A percentile compares a stretch with the other conserved stretches of the same genome.
Evolutionary conservation across 1,140 invertebrate genomes (phyloP).

Genomic region (Phocides pigmalion): DNA sequence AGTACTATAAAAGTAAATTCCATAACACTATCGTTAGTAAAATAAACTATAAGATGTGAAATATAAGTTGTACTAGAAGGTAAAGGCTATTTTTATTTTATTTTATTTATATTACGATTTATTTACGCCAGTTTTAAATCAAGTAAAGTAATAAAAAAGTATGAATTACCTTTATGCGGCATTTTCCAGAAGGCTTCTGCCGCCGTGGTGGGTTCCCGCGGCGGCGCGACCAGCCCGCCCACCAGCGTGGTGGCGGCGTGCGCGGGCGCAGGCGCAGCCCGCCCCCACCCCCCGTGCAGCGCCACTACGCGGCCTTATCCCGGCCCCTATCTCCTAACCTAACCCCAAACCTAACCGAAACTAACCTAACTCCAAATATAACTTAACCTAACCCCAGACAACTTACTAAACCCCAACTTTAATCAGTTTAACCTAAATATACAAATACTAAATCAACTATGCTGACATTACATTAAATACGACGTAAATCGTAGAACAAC

Average conservation of each 20-base stretch:
- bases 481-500: too few species aligned
- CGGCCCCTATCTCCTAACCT: constrained; percentile 16
- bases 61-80: too few species aligned
- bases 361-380: not conserved
- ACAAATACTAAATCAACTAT: too few species aligned
- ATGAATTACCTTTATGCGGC: constrained; percentile 87
- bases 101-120: too few species aligned
- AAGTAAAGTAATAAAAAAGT: not conserved
- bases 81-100: too few species aligned
- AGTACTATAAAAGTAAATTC: too few species aligned
- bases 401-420: not conserved
- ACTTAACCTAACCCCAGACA: constrained; percentile 21
- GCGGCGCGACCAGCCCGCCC: constrained; percentile 79
- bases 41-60: too few species aligned
- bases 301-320: constrained; percentile 58
- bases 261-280: constrained; percentile 80
- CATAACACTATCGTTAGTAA: too few species aligned
- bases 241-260: constrained; percentile 84
- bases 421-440: too few species aligned
- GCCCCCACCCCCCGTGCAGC: constrained; percentile 76
- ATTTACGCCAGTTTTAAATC: too few species aligned
- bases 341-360: constrained; percentile 7
- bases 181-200: constrained; percentile 88
- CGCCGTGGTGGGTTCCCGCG: constrained; percentile 85
- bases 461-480: too few species aligned